These are phyloP conservation scores for Tinea semifulvella DNA, from an alignment of 2,888 invertebrate species.

Conservation along the genomic window DNA sequence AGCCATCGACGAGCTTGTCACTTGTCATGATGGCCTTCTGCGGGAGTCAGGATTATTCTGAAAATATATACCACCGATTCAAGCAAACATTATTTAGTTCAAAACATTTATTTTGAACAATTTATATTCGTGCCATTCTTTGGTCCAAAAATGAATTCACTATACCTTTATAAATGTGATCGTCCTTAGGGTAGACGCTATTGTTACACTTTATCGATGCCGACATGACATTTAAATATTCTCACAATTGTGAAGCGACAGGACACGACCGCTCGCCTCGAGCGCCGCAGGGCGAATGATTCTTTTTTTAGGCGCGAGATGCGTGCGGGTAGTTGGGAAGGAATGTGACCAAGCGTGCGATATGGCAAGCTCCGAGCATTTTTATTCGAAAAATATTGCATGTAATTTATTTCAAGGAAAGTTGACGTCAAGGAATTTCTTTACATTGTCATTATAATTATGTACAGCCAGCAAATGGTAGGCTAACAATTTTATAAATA, in stretches of 20 bases:
- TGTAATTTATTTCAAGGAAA: constrained; percentile 1
- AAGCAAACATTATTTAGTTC: no score
- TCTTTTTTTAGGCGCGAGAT: constrained; percentile 26
- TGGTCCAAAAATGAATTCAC: constrained; percentile 11
- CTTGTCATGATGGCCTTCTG: no score
- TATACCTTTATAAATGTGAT: constrained; percentile 6
- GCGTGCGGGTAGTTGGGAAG: constrained; percentile 38
- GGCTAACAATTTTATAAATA: no score
- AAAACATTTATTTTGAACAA: no score
- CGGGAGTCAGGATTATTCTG: no score
- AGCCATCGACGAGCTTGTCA: no score
- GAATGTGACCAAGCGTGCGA: constrained; percentile 54
- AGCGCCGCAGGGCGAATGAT: constrained; percentile 37
- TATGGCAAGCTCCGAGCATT: constrained; percentile 39
- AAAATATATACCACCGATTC: no score
- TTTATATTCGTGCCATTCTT: no score
- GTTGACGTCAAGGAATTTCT: not conserved
- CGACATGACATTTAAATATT: constrained; percentile 37
- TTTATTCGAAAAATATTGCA: constrained; percentile 2
- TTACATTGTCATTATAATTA: no score
- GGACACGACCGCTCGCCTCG: constrained; percentile 38
- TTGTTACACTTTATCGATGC: constrained; percentile 35
- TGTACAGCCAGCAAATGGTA: no score
- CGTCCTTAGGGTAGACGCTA: constrained; percentile 18
- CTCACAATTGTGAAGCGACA: constrained; percentile 36